These are phyloP conservation scores for Sarcophilus harrisii DNA, from an alignment of 2,797 vertebrate genomes.

Conservation along the genomic window DNA sequence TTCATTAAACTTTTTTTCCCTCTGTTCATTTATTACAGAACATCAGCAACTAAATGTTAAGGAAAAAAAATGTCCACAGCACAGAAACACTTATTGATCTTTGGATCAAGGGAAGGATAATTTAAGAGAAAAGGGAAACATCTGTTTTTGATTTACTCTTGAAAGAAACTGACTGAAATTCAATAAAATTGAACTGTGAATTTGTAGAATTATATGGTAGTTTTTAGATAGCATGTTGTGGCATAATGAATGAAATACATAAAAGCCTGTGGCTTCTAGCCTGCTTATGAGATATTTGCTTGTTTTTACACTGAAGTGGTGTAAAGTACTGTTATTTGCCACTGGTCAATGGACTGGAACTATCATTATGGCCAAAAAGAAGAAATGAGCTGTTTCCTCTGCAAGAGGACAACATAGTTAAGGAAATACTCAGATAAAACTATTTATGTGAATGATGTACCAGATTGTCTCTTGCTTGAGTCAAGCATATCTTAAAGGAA, in stretches of 20 bases:
- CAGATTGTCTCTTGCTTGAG: not conserved
- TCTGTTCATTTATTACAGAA: not conserved
- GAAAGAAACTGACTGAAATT: slow-evolving; percentile 37
- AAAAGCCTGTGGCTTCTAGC: slow-evolving; percentile 19
- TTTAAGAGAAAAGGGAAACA: slow-evolving; percentile 4
- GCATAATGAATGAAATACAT: not conserved
- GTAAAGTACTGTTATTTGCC: slow-evolving; percentile 46
- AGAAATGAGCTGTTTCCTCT: slow-evolving; percentile 22
- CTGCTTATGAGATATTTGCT: slow-evolving; percentile 1
- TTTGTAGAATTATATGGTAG: not conserved
- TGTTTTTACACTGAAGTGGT: slow-evolving; percentile 35
- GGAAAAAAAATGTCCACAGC: not conserved
- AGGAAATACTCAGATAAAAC: not conserved
- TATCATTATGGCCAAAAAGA: slow-evolving; percentile 36
- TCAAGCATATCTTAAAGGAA: not conserved
- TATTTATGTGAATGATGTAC: not conserved
- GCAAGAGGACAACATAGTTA: not conserved
- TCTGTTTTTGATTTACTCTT: slow-evolving; percentile 35
- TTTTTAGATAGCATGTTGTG: not conserved
- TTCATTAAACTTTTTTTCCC: slow-evolving; percentile 14
- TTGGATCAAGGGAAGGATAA: not conserved
- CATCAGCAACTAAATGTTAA: not conserved
- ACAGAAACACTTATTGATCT: not conserved
- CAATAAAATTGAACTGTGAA: not conserved
- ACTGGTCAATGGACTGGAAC: slow-evolving; percentile 23